Conservation (phyloP, 2,113 vertebrate species). For the Gadus chalcogrammus region DNA sequence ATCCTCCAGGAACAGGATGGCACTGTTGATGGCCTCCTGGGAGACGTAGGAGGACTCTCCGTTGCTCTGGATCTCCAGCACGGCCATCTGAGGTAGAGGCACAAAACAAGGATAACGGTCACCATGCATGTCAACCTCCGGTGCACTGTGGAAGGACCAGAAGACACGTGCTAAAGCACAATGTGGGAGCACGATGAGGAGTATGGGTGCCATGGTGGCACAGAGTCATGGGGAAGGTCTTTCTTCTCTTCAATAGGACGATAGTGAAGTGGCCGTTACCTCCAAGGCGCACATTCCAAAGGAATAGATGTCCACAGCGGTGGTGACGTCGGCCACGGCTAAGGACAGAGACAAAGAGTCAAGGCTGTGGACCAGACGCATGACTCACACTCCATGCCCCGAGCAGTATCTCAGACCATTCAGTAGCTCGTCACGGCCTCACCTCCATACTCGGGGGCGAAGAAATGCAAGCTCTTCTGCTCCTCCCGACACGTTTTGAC, state of each 20-base stretch:
- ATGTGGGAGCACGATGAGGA: too few species aligned
- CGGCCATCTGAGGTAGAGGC: conserved; percentile 83
- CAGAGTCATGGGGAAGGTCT: too few species aligned
- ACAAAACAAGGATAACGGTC: too few species aligned
- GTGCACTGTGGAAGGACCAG: too few species aligned
- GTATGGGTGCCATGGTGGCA: too few species aligned
- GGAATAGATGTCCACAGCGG: conserved; percentile 98
- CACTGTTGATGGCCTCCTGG: conserved; percentile 97
- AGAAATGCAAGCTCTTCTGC: conserved; percentile 98
- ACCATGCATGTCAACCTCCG: too few species aligned
- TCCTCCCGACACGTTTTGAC: conserved; percentile 98
- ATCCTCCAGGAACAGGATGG: conserved; percentile 95
- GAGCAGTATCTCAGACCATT: neutral
- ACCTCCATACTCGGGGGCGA: conserved; percentile 98
- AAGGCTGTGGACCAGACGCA: conserved; percentile 16
- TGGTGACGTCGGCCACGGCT: conserved; percentile 92
- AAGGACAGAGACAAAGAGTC: conserved; percentile 30
- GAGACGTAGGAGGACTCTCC: conserved; percentile 96
- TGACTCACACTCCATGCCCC: neutral
- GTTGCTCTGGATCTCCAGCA: conserved; percentile 97
- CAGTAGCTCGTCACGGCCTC: neutral
- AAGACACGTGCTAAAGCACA: too few species aligned
- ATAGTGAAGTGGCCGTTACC: conserved; percentile 63
- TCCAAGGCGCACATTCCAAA: conserved; percentile 99
- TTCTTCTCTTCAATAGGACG: too few species aligned